Evolutionary conservation across 2,113 vertebrate genomes (phyloP).

Genomic region (Pavo muticus): DNA sequence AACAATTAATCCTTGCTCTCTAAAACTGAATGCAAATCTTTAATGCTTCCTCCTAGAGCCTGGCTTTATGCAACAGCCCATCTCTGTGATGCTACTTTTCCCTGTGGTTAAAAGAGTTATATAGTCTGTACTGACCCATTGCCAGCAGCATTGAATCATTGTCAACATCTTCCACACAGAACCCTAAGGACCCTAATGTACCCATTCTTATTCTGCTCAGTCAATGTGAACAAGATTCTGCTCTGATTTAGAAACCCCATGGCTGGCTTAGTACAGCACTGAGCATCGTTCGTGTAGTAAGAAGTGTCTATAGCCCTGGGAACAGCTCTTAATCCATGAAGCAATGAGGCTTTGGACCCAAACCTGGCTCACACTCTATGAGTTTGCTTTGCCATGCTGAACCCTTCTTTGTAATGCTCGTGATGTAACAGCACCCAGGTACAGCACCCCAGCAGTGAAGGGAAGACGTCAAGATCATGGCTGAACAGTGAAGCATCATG

Average conservation of each 20-base stretch:
- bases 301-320: neutral
- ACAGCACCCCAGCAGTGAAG: rapidly evolving
- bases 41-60: neutral
- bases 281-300: neutral
- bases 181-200: neutral
- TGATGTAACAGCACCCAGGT: neutral
- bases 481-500: neutral
- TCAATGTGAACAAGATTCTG: neutral
- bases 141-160: neutral
- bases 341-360: neutral
- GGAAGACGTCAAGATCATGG: neutral
- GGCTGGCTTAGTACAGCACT: rapidly evolving
- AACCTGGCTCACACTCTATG: neutral
- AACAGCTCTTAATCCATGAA: neutral
- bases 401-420: neutral
- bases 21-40: neutral
- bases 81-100: neutral
- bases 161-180: neutral
- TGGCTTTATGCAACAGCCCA: neutral
- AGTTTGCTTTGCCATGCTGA: rapidly evolving
- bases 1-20: neutral
- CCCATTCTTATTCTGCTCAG: neutral
- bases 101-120: neutral
- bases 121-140: neutral
- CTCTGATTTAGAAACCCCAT: neutral